Evolutionary conservation across 2,797 vertebrate genomes (phyloP), one percentile per base, ranked within the genome.

Genomic region (Onychomys torridus): DNA sequence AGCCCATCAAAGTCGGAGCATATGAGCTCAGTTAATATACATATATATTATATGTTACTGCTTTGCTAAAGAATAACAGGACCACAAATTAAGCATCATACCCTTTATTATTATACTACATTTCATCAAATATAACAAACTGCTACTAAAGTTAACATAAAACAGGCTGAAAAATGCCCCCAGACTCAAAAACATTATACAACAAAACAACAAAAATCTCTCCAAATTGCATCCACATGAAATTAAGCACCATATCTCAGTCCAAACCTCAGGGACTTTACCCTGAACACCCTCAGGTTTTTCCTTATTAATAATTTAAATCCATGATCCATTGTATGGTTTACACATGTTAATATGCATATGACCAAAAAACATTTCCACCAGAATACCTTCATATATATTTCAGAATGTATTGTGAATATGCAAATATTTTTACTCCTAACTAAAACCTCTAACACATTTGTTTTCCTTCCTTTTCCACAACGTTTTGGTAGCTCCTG

Each of bases 21-120:
- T 49, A 96, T 96, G 82, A 96, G 55, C 52, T 95, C 95, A 94
- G 73, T 81, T 77, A 90, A 49, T 43, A 19, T 34, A 16, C 57
- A 23, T 67, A 25, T 40, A 4, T 59, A 2, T 32, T 40, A 1
- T 34, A 17, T 71, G 49, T 90, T 81, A 61, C 94, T n/a, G 81
- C 81, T 95, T 95, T 84, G 77, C 69, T 97, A 95, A 67, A 95
- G 86, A 63, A 96, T 76, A 57, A 93, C 87, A 96, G 82, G 97
- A 96, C 88, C 88, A 96, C 78, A 97, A 97, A 92, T 95, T 96
- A 96, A 97, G 89, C n/a, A 92, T 90, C 57, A 91, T 91, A 93
- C n/a, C 52, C 40, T 81, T 81, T 91, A 94, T 87, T 94, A 83
- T 40, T 79, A 55, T 40, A 95, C 81, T 95, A 78, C 19, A 95